Percentiles rank a stretch among this genome's conserved stretches.
Evolutionary conservation across 2,797 vertebrate genomes (phyloP).

Genomic region (Crenuchus spilurus): DNA sequence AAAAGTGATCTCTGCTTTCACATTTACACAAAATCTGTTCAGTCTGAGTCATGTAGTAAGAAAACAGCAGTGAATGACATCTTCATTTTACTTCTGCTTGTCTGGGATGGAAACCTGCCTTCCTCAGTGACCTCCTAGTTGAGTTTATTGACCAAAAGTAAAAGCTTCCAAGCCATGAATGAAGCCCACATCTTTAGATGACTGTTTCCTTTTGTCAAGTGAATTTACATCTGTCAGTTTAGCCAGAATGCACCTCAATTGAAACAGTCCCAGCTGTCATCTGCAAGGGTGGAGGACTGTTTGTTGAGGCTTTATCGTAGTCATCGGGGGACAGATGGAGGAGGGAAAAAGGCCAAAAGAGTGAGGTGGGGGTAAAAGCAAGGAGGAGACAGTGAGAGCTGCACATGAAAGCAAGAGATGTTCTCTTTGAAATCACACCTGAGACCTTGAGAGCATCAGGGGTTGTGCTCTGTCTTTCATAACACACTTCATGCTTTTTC

Average conservation of each 20-base stretch:
- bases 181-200: no score
- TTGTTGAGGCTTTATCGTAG: not conserved
- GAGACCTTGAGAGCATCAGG: slow-evolving; percentile 23
- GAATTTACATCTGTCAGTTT: no score
- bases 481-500: slow-evolving; percentile 1
- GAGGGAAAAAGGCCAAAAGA: not conserved
- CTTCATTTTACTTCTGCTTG: no score
- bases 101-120: no score
- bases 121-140: no score
- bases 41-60: not conserved
- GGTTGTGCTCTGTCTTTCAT: slow-evolving; percentile 19
- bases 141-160: no score
- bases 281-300: not conserved
- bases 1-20: slow-evolving; percentile 14
- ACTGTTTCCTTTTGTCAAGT: no score
- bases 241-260: not conserved
- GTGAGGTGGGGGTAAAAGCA: not conserved
- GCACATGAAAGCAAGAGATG: slow-evolving; percentile 37
- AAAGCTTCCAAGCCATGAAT: no score
- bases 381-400: not conserved
- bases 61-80: no score
- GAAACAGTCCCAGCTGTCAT: slow-evolving; percentile 4
- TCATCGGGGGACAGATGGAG: not conserved
- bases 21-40: slow-evolving; percentile 17
- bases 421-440: slow-evolving; percentile 47